Percentiles rank a stretch among this genome's conserved stretches.
Evolutionary conservation across 1,140 invertebrate genomes (phyloP).

Genomic region (Doryteuthis pealeii): DNA sequence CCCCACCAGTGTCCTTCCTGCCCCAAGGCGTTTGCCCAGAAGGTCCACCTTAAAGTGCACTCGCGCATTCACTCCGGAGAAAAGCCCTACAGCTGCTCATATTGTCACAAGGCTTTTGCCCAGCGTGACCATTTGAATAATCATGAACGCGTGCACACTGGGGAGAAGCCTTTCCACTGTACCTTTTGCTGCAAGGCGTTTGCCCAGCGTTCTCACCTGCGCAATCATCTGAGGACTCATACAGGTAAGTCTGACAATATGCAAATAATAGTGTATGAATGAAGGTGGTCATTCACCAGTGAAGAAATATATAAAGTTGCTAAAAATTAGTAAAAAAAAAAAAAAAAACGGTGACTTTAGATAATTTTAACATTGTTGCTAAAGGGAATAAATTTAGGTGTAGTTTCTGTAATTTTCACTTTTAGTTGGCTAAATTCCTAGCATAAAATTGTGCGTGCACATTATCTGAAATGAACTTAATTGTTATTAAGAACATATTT

Average conservation of each 20-base stretch:
- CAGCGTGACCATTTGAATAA: constrained; percentile 88
- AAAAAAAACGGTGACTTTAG: too few species aligned
- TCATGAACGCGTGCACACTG: constrained; percentile 71
- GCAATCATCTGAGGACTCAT: constrained; percentile 65
- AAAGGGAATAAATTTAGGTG: too few species aligned
- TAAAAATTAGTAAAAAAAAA: too few species aligned
- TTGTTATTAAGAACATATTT: too few species aligned
- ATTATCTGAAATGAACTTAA: too few species aligned
- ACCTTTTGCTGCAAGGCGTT: constrained; percentile 24
- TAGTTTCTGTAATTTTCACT: too few species aligned
- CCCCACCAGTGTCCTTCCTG: constrained; percentile 67
- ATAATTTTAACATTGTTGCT: too few species aligned
- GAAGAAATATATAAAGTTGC: too few species aligned
- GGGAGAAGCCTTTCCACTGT: constrained; percentile 19
- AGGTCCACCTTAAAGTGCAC: constrained; percentile 70
- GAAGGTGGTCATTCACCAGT: too few species aligned
- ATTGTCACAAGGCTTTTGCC: constrained; percentile 81
- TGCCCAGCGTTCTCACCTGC: constrained; percentile 48
- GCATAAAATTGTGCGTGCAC: too few species aligned
- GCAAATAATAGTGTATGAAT: too few species aligned
- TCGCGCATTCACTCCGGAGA: constrained; percentile 66
- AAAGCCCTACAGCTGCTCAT: constrained; percentile 70
- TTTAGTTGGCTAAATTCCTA: too few species aligned
- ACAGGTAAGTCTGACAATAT: constrained; percentile 69
- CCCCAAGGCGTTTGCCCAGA: constrained; percentile 60